Conservation (phyloP, 2,113 vertebrate genomes). For the Pipa parva region DNA sequence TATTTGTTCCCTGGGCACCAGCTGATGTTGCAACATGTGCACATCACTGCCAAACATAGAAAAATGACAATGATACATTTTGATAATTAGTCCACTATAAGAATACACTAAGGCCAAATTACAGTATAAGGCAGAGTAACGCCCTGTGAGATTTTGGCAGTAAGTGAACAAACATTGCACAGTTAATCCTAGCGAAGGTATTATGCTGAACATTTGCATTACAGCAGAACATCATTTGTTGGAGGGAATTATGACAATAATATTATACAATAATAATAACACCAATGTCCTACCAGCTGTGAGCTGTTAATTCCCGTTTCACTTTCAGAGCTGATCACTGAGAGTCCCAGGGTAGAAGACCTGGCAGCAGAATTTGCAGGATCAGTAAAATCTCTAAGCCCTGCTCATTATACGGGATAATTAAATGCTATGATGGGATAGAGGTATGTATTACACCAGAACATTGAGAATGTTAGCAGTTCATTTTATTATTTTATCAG, state of each 20-base stretch:
- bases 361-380: neutral
- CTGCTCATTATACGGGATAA: neutral
- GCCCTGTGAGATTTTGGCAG: too few species aligned
- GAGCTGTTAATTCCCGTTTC: neutral
- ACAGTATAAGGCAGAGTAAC: too few species aligned
- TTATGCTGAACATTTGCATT: too few species aligned
- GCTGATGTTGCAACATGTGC: too few species aligned
- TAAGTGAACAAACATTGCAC: too few species aligned
- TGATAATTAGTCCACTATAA: too few species aligned
- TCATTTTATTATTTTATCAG: neutral
- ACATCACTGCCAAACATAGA: too few species aligned
- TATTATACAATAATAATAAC: neutral
- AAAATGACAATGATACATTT: too few species aligned
- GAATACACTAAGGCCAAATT: too few species aligned
- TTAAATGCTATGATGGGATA: neutral
- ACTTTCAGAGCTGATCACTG: neutral
- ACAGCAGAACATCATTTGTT: too few species aligned
- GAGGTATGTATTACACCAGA: neutral
- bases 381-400: neutral
- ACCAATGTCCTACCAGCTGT: neutral
- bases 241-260: neutral
- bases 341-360: neutral
- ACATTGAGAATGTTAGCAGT: neutral
- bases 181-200: too few species aligned
- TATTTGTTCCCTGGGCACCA: too few species aligned